Evolutionary conservation across 2,113 vertebrate species (phyloP).

Genomic region (Melanerpes formicivorus): DNA sequence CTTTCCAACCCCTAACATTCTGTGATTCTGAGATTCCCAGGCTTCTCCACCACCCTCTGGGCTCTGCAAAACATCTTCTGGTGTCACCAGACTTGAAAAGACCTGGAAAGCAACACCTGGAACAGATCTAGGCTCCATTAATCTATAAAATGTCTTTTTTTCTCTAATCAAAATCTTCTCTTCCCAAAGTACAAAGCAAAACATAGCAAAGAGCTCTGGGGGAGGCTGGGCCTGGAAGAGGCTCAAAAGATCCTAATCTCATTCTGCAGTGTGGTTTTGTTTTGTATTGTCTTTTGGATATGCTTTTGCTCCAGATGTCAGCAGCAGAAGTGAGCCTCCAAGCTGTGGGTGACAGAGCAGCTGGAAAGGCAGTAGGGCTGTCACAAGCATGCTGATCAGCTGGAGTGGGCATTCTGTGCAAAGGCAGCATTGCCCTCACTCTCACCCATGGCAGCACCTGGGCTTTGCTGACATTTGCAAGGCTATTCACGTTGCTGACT

Average conservation of each 20-base stretch:
- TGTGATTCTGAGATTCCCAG: neutral
- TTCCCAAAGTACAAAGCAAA: neutral
- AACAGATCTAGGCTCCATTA: slow-evolving; percentile 5
- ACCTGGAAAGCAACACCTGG: neutral
- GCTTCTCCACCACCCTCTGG: neutral
- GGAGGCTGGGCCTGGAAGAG: slow-evolving; percentile 24
- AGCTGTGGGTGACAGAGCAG: neutral
- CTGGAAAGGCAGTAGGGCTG: fast-evolving
- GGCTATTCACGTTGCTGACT: neutral
- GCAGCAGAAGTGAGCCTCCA: neutral
- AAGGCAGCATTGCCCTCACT: neutral
- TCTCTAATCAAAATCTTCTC: neutral
- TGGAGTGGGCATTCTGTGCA: fast-evolving
- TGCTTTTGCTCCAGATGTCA: slow-evolving; percentile 26
- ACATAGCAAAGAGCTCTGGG: neutral
- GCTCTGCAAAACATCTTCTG: neutral
- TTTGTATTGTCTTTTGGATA: neutral
- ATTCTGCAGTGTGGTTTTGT: neutral
- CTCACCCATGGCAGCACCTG: neutral
- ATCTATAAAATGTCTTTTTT: neutral
- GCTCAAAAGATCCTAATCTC: slow-evolving; percentile 50
- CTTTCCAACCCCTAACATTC: too few species aligned
- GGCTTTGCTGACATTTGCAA: fast-evolving
- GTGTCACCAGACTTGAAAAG: neutral
- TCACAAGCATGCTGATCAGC: neutral